A percentile compares a stretch with the other conserved stretches of the same genome.
phyloP scores from a whole-genome alignment of 1,140 invertebrate genomes.

The Eueides isabella region DNA sequence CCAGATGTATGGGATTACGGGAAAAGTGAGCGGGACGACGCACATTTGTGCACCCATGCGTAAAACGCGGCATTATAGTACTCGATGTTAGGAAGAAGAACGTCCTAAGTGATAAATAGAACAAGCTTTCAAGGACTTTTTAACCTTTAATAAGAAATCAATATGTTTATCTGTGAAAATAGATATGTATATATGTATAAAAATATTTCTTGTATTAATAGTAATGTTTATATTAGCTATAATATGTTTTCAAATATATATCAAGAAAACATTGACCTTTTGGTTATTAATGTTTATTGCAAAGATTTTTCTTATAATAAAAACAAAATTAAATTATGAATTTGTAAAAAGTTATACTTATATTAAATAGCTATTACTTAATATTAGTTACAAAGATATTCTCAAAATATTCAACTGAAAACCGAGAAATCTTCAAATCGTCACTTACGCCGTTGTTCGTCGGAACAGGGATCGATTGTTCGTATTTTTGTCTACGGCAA shows the following conservation, averaged over 20 bases:
- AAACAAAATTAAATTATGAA: too few relatives aligned
- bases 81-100: constrained; percentile 50
- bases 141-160: not conserved
- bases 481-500: constrained; percentile 81
- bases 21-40: constrained; percentile 67
- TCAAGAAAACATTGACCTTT: too few relatives aligned
- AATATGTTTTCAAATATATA: too few relatives aligned
- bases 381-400: not conserved
- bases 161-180: not conserved
- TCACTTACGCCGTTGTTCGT: constrained; percentile 62
- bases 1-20: constrained; percentile 33
- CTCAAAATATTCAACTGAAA: not conserved
- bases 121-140: not conserved
- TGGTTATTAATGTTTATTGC: too few relatives aligned
- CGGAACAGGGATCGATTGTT: constrained; percentile 71
- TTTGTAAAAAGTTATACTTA: too few relatives aligned
- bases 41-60: constrained; percentile 75
- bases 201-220: too few relatives aligned
- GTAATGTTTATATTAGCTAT: too few relatives aligned
- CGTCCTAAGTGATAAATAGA: constrained; percentile 53
- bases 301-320: too few relatives aligned
- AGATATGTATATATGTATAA: too few relatives aligned
- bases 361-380: not conserved
- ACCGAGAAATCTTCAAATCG: constrained; percentile 1
- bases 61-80: constrained; percentile 72